Conservation (phyloP, 2,797 vertebrate species). For the Pogonophryne albipinna region DNA sequence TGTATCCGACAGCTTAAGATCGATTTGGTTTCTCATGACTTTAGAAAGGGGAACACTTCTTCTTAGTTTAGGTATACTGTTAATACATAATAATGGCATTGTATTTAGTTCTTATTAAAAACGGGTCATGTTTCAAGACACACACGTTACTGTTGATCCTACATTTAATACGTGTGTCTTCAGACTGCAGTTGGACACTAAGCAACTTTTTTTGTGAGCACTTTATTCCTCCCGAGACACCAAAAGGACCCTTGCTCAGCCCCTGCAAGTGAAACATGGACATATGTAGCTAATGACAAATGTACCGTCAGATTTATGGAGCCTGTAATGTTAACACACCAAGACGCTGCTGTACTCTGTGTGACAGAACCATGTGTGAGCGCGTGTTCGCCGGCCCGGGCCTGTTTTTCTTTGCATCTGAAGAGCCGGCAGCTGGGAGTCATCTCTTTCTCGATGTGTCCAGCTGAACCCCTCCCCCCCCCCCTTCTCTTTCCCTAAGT, state of each 20-base stretch:
- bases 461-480: conserved; percentile 35
- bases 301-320: conserved; percentile 71
- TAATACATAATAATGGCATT: not conserved
- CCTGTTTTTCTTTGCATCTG: conserved; percentile 69
- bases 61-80: conserved; percentile 11
- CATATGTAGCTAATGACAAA: conserved; percentile 68
- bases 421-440: conserved; percentile 78
- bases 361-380: conserved; percentile 58
- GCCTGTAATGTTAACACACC: conserved; percentile 75
- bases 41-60: conserved; percentile 33
- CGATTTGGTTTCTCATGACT: conserved; percentile 33
- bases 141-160: conserved; percentile 3
- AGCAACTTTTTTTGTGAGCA: conserved; percentile 44
- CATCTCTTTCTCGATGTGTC: conserved; percentile 64
- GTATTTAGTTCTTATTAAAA: conserved; percentile 21
- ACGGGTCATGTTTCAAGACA: conserved; percentile 33
- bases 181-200: conserved; percentile 2
- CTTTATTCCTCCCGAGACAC: conserved; percentile 43
- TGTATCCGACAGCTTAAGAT: conserved; percentile 29
- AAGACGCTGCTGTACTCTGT: conserved; percentile 36
- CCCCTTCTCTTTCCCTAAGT: conserved; percentile 20
- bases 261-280: conserved; percentile 54
- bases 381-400: conserved; percentile 15
- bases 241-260: conserved; percentile 43
- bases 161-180: conserved; percentile 10